Conservation (phyloP, 2,113 vertebrate species). For the Piaya cayana region DNA sequence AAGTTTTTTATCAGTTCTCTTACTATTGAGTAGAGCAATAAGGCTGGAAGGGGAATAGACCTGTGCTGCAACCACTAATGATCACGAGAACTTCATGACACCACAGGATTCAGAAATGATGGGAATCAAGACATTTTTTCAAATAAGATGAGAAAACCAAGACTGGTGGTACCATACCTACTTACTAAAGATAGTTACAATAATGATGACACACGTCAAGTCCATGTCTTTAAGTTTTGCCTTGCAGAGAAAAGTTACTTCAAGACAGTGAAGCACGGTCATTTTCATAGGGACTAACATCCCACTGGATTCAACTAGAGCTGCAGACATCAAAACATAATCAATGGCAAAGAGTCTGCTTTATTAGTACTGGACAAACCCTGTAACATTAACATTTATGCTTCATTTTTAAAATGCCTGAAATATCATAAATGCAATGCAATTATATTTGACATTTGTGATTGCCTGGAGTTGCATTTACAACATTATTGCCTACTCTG, state of each 20-base stretch:
- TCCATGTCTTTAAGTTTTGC: neutral
- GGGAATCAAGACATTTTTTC: neutral
- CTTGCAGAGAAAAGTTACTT: neutral
- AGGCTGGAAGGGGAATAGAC: neutral
- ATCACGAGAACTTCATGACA: neutral
- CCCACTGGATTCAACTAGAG: neutral
- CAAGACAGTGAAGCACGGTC: neutral
- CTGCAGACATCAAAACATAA: neutral
- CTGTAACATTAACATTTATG: too few species aligned
- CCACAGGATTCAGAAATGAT: neutral
- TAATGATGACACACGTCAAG: neutral
- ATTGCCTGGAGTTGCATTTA: neutral
- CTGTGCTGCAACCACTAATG: neutral
- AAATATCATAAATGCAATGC: neutral
- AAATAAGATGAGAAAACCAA: neutral
- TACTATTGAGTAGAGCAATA: neutral
- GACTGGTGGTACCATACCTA: rapidly evolving
- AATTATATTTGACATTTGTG: neutral
- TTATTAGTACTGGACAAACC: neutral
- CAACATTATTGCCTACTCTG: neutral
- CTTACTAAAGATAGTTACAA: neutral
- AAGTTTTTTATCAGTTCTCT: neutral
- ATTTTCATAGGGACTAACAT: neutral
- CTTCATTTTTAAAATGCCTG: neutral
- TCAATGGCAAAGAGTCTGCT: neutral